Conservation (phyloP, 2,113 vertebrate genomes). For the Myiozetetes cayanensis region DNA sequence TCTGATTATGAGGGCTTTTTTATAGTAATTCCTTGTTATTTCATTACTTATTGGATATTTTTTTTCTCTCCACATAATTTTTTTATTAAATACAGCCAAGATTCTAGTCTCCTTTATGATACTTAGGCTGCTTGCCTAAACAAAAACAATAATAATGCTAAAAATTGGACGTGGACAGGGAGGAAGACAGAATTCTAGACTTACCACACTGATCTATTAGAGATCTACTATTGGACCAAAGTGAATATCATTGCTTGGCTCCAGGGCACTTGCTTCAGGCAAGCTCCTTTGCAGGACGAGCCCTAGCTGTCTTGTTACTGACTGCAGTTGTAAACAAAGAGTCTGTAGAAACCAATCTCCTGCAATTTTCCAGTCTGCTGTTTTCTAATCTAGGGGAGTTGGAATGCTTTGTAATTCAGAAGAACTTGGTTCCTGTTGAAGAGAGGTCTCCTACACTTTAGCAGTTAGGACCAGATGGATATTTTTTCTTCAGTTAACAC, state of each 20-base stretch:
- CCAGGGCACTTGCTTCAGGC: neutral
- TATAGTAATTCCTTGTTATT: slow-evolving; percentile 72
- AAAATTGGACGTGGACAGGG: neutral
- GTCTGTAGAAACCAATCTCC: slow-evolving; percentile 70
- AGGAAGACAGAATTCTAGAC: neutral
- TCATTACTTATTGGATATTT: slow-evolving; percentile 61
- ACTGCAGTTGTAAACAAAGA: slow-evolving; percentile 56
- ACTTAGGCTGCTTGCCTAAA: neutral
- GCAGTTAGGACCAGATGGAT: slow-evolving; percentile 34
- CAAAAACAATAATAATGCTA: neutral
- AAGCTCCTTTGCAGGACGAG: slow-evolving; percentile 18
- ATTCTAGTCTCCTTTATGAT: slow-evolving; percentile 20
- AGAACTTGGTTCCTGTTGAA: slow-evolving; percentile 52
- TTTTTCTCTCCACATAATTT: slow-evolving; percentile 33
- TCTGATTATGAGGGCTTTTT: slow-evolving; percentile 71
- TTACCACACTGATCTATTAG: neutral
- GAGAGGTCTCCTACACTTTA: slow-evolving; percentile 52
- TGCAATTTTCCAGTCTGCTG: slow-evolving; percentile 78
- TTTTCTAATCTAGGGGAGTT: slow-evolving; percentile 71
- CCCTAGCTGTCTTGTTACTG: slow-evolving; percentile 56
- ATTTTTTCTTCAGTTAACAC: slow-evolving; percentile 57
- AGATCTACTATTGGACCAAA: slow-evolving; percentile 6
- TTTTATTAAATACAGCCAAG: slow-evolving; percentile 54
- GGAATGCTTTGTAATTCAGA: slow-evolving; percentile 68
- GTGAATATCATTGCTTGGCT: accelerated